These are phyloP conservation scores for Phalacrocorax brasilianus DNA, from an alignment of 2,113 vertebrate genomes.

Conservation along the genomic window DNA sequence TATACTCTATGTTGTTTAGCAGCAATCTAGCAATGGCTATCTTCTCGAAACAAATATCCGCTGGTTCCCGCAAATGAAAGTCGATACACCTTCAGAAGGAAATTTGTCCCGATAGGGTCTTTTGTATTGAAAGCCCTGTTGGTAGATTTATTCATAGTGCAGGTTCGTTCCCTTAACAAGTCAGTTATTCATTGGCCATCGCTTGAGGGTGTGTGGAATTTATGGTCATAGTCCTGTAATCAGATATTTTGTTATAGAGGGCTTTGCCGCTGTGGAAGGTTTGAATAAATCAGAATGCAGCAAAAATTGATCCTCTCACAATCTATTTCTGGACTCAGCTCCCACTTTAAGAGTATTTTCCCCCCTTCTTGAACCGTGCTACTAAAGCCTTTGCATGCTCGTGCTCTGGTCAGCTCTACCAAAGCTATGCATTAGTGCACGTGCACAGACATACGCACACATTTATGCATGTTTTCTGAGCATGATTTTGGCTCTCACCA, in stretches of 20 bases:
- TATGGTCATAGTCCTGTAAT: conserved; percentile 53
- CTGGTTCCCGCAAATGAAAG: conserved; percentile 45
- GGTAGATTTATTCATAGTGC: conserved; percentile 65
- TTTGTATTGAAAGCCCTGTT: conserved; percentile 51
- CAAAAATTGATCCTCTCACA: conserved; percentile 42
- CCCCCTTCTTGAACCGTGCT: not conserved
- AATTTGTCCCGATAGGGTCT: conserved; percentile 44
- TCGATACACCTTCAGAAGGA: conserved; percentile 42
- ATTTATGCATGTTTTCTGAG: not conserved
- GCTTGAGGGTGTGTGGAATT: conserved; percentile 42
- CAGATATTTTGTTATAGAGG: conserved; percentile 60
- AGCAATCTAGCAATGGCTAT: conserved; percentile 4
- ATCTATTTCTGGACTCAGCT: conserved; percentile 28
- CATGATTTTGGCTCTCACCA: not conserved
- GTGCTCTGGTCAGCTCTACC: not conserved
- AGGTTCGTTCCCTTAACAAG: conserved; percentile 46
- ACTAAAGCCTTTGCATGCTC: not conserved
- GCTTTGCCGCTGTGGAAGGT: conserved; percentile 11
- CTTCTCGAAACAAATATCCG: conserved; percentile 33
- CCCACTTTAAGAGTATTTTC: not conserved
- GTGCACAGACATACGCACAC: accelerated
- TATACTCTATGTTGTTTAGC: not conserved
- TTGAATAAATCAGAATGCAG: conserved; percentile 60
- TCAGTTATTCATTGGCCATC: conserved; percentile 64
- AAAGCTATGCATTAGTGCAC: not conserved